Evolutionary conservation across 2,888 invertebrate genomes (phyloP).

Genomic region (Therioaphis trifolii): DNA sequence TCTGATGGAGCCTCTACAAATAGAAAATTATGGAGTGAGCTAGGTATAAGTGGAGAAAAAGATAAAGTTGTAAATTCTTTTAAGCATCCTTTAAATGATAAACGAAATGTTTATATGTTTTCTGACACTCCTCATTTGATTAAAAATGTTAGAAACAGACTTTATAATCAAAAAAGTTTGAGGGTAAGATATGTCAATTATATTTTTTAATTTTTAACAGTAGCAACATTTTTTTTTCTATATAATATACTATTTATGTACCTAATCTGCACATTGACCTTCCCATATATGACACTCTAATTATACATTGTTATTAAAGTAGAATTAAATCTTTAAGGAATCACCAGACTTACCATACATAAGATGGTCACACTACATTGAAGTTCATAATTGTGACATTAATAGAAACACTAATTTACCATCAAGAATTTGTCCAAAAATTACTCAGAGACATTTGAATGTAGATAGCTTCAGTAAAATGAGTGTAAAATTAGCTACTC

Average conservation of each 20-base stretch:
- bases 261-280: no score
- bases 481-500: neutral
- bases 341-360: neutral
- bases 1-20: conserved; percentile 27
- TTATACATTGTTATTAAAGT: neutral
- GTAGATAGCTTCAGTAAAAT: neutral
- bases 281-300: no score
- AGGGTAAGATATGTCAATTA: neutral
- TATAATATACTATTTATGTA: no score
- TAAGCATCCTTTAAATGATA: neutral
- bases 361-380: neutral
- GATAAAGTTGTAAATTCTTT: neutral
- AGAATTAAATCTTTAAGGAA: neutral
- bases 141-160: neutral
- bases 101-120: neutral
- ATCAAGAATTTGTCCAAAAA: neutral
- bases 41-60: neutral
- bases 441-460: neutral
- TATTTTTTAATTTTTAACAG: neutral
- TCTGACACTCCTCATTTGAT: neutral
- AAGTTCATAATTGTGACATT: neutral
- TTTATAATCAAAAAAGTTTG: neutral
- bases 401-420: neutral
- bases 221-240: no score
- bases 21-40: conserved; percentile 11